Percentiles rank a stretch among this genome's conserved stretches.
These are phyloP conservation scores for Buathra laborator DNA, from an alignment of 2,888 invertebrate genomes.

Conservation along the genomic window DNA sequence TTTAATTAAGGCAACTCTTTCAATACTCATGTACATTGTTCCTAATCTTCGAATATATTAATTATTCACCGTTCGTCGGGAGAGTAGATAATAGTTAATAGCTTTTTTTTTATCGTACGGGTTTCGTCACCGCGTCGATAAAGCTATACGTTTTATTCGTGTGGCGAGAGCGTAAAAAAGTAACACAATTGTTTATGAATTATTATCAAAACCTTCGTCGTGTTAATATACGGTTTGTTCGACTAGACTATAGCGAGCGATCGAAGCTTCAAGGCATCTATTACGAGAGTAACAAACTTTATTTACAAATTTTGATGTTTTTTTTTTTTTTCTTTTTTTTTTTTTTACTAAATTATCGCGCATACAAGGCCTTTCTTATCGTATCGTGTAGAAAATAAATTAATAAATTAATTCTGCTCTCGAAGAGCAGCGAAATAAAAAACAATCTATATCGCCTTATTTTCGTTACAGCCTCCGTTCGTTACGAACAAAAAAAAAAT, in stretches of 20 bases:
- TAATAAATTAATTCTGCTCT: conserved; percentile 70
- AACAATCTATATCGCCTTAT: conserved; percentile 30
- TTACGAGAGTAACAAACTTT: conserved; percentile 70
- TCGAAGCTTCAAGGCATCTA: conserved; percentile 74
- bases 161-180: conserved; percentile 26
- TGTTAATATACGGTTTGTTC: conserved; percentile 69
- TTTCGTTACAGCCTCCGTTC: conserved; percentile 14
- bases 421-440: conserved; percentile 41
- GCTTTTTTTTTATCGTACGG: conserved; percentile 33
- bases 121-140: conserved; percentile 50
- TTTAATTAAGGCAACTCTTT: conserved; percentile 83
- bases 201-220: conserved; percentile 54
- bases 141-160: conserved; percentile 49
- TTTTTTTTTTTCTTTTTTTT: conserved; percentile 68
- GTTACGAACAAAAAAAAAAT: conserved; percentile 46
- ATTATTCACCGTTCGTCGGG: conserved; percentile 62
- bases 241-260: conserved; percentile 83
- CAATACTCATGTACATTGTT: conserved; percentile 72
- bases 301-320: conserved; percentile 63
- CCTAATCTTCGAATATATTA: conserved; percentile 73
- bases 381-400: conserved; percentile 69
- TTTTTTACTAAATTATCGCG: conserved; percentile 54
- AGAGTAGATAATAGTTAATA: conserved; percentile 60
- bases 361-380: conserved; percentile 66
- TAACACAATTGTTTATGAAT: conserved; percentile 26